phyloP scores from a whole-genome alignment of 2,797 vertebrate genomes.

The Odontamblyopus lacepedii region DNA sequence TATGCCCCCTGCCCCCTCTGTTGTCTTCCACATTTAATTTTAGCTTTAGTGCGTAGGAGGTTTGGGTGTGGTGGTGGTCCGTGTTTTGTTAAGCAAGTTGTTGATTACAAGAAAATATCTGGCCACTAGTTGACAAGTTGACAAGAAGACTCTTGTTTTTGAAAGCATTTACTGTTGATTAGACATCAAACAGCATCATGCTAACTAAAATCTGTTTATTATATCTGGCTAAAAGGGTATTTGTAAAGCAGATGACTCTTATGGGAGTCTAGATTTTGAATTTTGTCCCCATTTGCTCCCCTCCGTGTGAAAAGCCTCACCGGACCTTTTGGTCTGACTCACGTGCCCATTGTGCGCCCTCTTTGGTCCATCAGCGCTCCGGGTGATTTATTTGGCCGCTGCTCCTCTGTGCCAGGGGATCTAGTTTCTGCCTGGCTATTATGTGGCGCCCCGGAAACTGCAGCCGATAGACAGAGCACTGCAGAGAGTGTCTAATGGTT shows the following conservation, averaged over 20 bases:
- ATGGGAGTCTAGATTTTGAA: not conserved
- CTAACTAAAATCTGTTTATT: not conserved
- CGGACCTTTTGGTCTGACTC: slow-evolving; percentile 37
- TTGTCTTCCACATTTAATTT: slow-evolving; percentile 59
- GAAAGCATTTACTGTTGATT: slow-evolving; percentile 13
- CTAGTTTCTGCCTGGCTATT: slow-evolving; percentile 75
- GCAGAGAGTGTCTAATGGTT: slow-evolving; percentile 80
- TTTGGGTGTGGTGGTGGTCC: slow-evolving; percentile 52
- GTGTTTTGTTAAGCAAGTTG: slow-evolving; percentile 31
- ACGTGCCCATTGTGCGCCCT: slow-evolving; percentile 56
- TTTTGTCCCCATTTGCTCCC: slow-evolving; percentile 41
- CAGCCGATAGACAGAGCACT: slow-evolving; percentile 60
- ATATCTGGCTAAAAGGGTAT: not conserved
- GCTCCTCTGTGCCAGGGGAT: slow-evolving; percentile 63
- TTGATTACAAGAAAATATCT: slow-evolving; percentile 31
- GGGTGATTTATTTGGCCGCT: slow-evolving; percentile 66
- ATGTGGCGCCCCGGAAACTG: slow-evolving; percentile 79
- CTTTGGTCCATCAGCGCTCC: slow-evolving; percentile 54
- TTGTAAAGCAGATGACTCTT: not conserved
- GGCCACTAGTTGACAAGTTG: slow-evolving; percentile 18
- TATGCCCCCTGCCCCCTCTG: slow-evolving; percentile 18
- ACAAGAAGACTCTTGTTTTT: slow-evolving; percentile 1
- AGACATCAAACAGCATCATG: not conserved
- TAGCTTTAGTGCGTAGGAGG: slow-evolving; percentile 58
- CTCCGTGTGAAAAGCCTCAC: slow-evolving; percentile 26